Percentiles rank a stretch among this genome's conserved stretches.
Conservation (phyloP, 2,888 invertebrate genomes). For the Drosophila affinis region DNA sequence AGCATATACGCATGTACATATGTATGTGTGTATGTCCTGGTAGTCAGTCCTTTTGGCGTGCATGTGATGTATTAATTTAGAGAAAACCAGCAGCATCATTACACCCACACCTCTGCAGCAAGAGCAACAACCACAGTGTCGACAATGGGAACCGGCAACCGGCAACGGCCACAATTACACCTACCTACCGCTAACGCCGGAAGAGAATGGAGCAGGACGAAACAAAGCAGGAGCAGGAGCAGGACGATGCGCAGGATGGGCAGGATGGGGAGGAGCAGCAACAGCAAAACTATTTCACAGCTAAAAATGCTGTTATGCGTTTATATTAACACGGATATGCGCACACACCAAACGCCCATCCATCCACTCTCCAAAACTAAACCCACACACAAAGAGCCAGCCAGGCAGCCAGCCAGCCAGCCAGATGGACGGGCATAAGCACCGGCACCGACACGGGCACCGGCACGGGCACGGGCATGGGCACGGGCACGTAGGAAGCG, state of each 20-base stretch:
- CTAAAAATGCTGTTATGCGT: slow-evolving; percentile 77
- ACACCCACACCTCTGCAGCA: slow-evolving; percentile 20
- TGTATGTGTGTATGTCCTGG: not conserved
- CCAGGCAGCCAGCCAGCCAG: not conserved
- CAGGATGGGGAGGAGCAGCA: slow-evolving; percentile 17
- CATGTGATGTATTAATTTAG: slow-evolving; percentile 76
- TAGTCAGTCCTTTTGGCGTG: slow-evolving; percentile 22
- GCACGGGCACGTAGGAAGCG: slow-evolving; percentile 37
- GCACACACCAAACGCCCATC: slow-evolving; percentile 8
- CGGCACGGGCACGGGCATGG: slow-evolving; percentile 12
- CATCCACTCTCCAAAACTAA: not conserved
- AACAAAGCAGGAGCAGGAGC: slow-evolving; percentile 23
- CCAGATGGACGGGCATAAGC: not conserved
- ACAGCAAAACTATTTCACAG: slow-evolving; percentile 69
- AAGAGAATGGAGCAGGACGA: slow-evolving; percentile 25
- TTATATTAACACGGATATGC: slow-evolving; percentile 73
- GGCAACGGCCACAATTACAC: slow-evolving; percentile 54
- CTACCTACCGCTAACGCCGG: slow-evolving; percentile 2
- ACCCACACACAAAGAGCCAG: not conserved
- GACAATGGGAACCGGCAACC: slow-evolving; percentile 44
- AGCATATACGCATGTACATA: slow-evolving; percentile 40
- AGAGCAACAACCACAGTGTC: slow-evolving; percentile 31
- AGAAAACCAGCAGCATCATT: slow-evolving; percentile 48
- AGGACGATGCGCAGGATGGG: slow-evolving; percentile 1
- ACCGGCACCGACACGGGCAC: not conserved